Evolutionary conservation across 1,140 invertebrate genomes (phyloP).

Genomic region (Dendroctonus valens): DNA sequence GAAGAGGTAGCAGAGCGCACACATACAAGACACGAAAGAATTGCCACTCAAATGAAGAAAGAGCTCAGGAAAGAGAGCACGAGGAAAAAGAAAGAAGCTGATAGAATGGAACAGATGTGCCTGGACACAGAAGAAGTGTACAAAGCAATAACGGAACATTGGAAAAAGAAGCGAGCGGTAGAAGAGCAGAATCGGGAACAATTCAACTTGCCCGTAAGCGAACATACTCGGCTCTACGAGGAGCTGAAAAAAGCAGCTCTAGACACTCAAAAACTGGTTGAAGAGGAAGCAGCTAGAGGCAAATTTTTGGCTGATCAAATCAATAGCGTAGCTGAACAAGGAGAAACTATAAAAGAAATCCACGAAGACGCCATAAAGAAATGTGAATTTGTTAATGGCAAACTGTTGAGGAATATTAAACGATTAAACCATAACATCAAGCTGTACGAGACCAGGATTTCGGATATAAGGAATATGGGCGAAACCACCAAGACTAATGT

Average conservation of each 20-base stretch:
- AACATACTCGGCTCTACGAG: constrained; percentile 44
- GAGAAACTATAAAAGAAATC: constrained; percentile 40
- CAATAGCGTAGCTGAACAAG: constrained; percentile 43
- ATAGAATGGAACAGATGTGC: constrained; percentile 36
- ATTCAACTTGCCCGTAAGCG: constrained; percentile 31
- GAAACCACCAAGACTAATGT: constrained; percentile 1
- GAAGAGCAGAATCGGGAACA: constrained; percentile 38
- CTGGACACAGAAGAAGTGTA: constrained; percentile 36
- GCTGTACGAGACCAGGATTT: constrained; percentile 27
- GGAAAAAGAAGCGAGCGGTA: constrained; percentile 34
- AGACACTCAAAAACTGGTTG: constrained; percentile 46
- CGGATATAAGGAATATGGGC: constrained; percentile 13
- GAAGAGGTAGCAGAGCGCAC: constrained; percentile 46
- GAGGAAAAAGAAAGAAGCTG: constrained; percentile 40
- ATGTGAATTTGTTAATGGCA: constrained; percentile 44
- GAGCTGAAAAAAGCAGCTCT: constrained; percentile 41
- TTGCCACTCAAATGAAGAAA: constrained; percentile 47
- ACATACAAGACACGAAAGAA: constrained; percentile 46
- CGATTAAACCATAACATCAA: constrained; percentile 38
- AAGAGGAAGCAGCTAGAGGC: constrained; percentile 45
- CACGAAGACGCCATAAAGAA: constrained; percentile 43
- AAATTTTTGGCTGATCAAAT: constrained; percentile 45
- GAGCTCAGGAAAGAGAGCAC: constrained; percentile 45
- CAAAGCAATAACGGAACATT: constrained; percentile 37
- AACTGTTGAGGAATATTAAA: constrained; percentile 46